These are phyloP conservation scores for Mesoligia furuncula DNA, from an alignment of 2,888 invertebrate genomes.

Conservation along the genomic window DNA sequence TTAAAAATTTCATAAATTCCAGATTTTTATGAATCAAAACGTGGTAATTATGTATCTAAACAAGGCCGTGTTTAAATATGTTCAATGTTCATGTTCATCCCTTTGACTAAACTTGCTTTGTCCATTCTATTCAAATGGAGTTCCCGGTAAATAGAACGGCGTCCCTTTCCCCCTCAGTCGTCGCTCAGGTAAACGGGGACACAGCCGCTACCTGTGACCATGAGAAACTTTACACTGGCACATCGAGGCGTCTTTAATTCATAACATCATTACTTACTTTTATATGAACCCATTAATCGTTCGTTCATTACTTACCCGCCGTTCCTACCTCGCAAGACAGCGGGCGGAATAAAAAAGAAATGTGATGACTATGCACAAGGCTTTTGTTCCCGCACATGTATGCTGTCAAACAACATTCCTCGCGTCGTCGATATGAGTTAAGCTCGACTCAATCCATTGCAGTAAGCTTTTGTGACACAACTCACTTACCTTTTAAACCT, in stretches of 20 bases:
- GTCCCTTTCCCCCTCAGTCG: constrained; percentile 80
- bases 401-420: constrained; percentile 90
- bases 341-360: constrained; percentile 84
- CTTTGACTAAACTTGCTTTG: constrained; percentile 70
- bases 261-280: constrained; percentile 65
- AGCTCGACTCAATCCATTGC: constrained; percentile 85
- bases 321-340: constrained; percentile 77
- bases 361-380: constrained; percentile 87
- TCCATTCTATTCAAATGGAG: constrained; percentile 84
- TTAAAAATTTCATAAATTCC: neutral
- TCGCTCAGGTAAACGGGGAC: constrained; percentile 84
- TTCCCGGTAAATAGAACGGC: constrained; percentile 81
- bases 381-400: constrained; percentile 90
- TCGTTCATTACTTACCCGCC: constrained; percentile 64
- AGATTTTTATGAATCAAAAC: constrained; percentile 39
- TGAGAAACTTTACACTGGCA: constrained; percentile 74
- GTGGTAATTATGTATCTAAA: constrained; percentile 58
- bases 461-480: constrained; percentile 88
- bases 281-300: constrained; percentile 61
- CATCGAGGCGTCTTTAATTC: constrained; percentile 73
- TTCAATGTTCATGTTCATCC: constrained; percentile 60
- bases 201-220: constrained; percentile 85
- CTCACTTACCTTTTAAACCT: constrained; percentile 88
- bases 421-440: constrained; percentile 87
- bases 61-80: constrained; percentile 55